Evolutionary conservation across 2,888 invertebrate genomes (phyloP).

Genomic region (Meteorus cinctellus): DNA sequence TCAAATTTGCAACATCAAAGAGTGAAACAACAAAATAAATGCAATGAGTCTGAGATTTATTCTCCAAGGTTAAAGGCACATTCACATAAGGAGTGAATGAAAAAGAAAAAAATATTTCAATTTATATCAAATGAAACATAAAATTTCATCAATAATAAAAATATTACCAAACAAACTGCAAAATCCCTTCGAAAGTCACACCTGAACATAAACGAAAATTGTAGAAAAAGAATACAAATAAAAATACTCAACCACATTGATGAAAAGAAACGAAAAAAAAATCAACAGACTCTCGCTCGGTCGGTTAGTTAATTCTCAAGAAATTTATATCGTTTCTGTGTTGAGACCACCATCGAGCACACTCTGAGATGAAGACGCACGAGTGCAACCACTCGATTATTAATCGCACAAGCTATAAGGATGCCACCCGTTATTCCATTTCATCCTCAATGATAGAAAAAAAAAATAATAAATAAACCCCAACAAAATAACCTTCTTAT

Average conservation of each 20-base stretch:
- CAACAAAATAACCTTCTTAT: no score
- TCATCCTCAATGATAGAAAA: no score
- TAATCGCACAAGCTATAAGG: no score
- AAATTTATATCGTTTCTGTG: conserved; percentile 12
- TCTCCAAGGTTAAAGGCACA: not conserved
- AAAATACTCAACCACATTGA: no score
- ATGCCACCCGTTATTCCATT: no score
- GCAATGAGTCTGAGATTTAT: not conserved
- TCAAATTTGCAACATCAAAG: not conserved
- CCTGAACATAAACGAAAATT: no score
- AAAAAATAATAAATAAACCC: no score
- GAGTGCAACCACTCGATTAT: no score
- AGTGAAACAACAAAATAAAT: not conserved
- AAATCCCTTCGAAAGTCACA: no score
- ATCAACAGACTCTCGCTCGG: conserved; percentile 43
- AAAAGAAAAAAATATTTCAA: not conserved
- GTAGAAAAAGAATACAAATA: no score
- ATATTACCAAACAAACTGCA: not conserved
- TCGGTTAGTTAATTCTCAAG: no score
- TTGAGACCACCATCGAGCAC: conserved; percentile 35
- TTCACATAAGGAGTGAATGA: not conserved
- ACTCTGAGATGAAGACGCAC: no score
- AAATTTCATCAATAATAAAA: not conserved
- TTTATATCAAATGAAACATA: not conserved
- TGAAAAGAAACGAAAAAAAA: not conserved